Percentiles rank a stretch among this genome's conserved stretches.
phyloP scores from a whole-genome alignment of 2,113 vertebrate species.

The Merops nubicus region DNA sequence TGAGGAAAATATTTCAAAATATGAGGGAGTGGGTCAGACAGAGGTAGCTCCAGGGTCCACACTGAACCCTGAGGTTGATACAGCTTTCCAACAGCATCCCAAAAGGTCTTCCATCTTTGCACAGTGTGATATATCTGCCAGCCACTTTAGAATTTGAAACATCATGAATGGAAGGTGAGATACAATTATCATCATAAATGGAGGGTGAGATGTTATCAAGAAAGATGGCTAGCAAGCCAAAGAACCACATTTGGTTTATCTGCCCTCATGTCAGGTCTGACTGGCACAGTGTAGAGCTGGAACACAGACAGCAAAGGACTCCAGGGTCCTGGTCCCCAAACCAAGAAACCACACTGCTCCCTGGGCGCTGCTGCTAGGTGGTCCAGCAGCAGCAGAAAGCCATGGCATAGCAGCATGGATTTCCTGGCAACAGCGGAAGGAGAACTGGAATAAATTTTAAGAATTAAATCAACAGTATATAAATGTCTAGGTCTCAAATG shows the following conservation, averaged over 20 bases:
- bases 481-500: background rate
- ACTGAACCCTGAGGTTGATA: background rate
- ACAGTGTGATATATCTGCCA: background rate
- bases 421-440: background rate
- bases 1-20: background rate
- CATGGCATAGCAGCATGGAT: rapidly evolving
- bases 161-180: background rate
- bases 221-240: background rate
- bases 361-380: background rate
- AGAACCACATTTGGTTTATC: background rate
- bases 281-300: background rate
- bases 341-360: background rate
- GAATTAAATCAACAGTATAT: background rate
- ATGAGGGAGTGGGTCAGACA: background rate
- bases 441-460: background rate
- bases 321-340: background rate
- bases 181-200: no score
- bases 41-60: background rate
- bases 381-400: background rate
- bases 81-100: background rate
- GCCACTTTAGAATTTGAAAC: background rate
- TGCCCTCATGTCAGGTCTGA: background rate
- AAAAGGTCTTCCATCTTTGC: background rate
- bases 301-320: background rate
- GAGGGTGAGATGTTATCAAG: background rate